Conservation (phyloP, 2,888 invertebrate genomes). For the Cheilosia urbana region DNA sequence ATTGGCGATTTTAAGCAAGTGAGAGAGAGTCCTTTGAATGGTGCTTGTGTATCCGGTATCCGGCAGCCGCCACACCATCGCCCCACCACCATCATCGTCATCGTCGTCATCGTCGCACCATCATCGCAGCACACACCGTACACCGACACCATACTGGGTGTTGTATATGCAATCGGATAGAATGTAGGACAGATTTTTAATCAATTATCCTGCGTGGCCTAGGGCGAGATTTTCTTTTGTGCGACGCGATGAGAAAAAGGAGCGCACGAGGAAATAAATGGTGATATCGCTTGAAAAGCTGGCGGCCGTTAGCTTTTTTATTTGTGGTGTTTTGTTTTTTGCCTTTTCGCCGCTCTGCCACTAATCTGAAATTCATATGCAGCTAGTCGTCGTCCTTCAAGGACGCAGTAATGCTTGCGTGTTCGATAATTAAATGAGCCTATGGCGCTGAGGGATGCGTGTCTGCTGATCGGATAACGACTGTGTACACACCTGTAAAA, state of each 20-base stretch:
- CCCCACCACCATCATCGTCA: not conserved
- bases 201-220: slow-evolving; percentile 74
- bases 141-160: slow-evolving; percentile 9
- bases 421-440: slow-evolving; percentile 72
- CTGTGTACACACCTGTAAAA: slow-evolving; percentile 72
- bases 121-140: not conserved
- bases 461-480: slow-evolving; percentile 64
- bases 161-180: slow-evolving; percentile 67
- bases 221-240: slow-evolving; percentile 70
- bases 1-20: slow-evolving; percentile 68
- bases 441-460: slow-evolving; percentile 61
- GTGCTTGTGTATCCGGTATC: too few species aligned
- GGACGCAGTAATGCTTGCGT: slow-evolving; percentile 67
- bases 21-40: slow-evolving; percentile 38
- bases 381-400: slow-evolving; percentile 52
- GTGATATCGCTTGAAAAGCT: slow-evolving; percentile 69
- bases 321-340: slow-evolving; percentile 37
- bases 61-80: slow-evolving; percentile 2
- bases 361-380: slow-evolving; percentile 64
- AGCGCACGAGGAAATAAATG: slow-evolving; percentile 62
- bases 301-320: slow-evolving; percentile 67
- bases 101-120: not conserved
- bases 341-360: slow-evolving; percentile 20
- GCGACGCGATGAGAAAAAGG: slow-evolving; percentile 45
- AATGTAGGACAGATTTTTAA: slow-evolving; percentile 76